Evolutionary conservation across 30 jellyfish, hydroid and myxozoan species (phyloP).

Genomic region (Catostylus mosaicus): DNA sequence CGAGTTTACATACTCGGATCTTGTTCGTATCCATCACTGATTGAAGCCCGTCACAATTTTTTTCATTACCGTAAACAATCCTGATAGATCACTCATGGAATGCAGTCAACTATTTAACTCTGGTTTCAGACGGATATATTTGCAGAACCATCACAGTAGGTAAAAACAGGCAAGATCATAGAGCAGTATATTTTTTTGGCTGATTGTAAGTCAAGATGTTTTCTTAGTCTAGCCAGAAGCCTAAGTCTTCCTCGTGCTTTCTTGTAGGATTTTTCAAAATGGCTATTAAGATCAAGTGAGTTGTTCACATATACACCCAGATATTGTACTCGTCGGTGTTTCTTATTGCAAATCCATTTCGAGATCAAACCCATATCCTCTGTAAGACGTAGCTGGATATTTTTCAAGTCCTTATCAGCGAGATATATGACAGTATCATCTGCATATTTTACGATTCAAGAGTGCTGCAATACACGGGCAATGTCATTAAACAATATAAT

Average conservation of each 20-base stretch:
- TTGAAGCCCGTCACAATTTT: constrained; percentile 45
- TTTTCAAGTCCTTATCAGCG: constrained; percentile 52
- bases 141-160: constrained; percentile 73
- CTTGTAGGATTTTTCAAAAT: constrained; percentile 64
- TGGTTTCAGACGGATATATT: constrained; percentile 56
- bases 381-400: constrained; percentile 43
- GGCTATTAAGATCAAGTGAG: constrained; percentile 60
- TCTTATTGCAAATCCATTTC: constrained; percentile 52
- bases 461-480: constrained; percentile 46
- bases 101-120: constrained; percentile 48
- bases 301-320: constrained; percentile 73
- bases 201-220: constrained; percentile 50
- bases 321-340: constrained; percentile 56
- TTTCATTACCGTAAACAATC: constrained; percentile 52
- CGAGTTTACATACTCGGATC: constrained; percentile 62
- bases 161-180: constrained; percentile 63
- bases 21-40: constrained; percentile 46
- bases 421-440: constrained; percentile 52
- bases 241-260: constrained; percentile 75
- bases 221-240: constrained; percentile 56
- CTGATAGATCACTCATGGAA: constrained; percentile 55
- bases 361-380: constrained; percentile 63
- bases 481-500: constrained; percentile 32
- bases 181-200: constrained; percentile 63
- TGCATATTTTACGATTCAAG: constrained; percentile 58